Evolutionary conservation across 2,113 vertebrate genomes (phyloP).

Genomic region (Turdus rufiventris): DNA sequence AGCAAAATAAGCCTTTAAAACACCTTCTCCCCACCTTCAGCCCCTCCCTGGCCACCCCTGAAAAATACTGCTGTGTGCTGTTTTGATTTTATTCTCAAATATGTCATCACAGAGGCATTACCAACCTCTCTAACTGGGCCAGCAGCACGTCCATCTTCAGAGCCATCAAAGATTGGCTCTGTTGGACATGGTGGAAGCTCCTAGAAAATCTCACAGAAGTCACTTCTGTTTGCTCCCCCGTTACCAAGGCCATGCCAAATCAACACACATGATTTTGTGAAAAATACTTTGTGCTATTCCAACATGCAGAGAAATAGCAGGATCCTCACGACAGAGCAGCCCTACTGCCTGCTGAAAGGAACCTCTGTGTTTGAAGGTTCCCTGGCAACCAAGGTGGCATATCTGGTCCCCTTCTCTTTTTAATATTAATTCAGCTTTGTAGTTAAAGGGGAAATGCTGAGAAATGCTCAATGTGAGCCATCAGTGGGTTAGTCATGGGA

Average conservation of each 20-base stretch:
- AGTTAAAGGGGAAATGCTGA: not conserved
- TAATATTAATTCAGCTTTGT: not conserved
- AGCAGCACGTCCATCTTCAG: not conserved
- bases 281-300: not conserved
- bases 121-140: accelerated
- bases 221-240: too few species aligned
- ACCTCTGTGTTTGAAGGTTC: not conserved
- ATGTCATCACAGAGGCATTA: accelerated
- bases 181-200: not conserved
- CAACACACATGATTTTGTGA: not conserved
- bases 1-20: not conserved
- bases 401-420: not conserved
- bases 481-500: not conserved
- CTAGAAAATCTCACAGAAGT: not conserved
- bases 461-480: not conserved
- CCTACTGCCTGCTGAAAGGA: not conserved
- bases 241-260: accelerated
- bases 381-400: not conserved
- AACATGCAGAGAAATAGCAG: not conserved
- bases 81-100: not conserved
- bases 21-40: not conserved
- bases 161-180: not conserved
- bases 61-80: accelerated
- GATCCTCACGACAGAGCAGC: not conserved
- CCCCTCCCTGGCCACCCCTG: accelerated